Conservation (phyloP, 2,888 invertebrate species). For the Liodrosophila aerea region DNA sequence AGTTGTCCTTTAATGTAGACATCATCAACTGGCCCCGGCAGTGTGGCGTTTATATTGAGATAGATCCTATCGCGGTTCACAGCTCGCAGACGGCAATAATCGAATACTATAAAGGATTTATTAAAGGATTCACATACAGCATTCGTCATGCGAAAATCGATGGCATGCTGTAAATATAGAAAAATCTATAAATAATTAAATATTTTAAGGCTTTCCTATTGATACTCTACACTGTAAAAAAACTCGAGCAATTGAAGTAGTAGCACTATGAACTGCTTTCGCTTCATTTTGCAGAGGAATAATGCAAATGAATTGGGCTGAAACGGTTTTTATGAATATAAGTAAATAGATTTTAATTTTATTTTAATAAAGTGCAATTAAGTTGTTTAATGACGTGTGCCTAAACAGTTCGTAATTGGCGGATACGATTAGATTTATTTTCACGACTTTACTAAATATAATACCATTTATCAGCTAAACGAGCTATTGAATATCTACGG, state of each 20-base stretch:
- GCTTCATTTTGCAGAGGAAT: slow-evolving; percentile 7
- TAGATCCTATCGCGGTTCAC: slow-evolving; percentile 37
- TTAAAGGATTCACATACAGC: slow-evolving; percentile 47
- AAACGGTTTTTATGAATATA: background rate
- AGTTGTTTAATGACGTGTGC: slow-evolving; percentile 3
- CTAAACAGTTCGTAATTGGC: background rate
- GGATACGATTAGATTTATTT: background rate
- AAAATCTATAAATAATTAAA: background rate
- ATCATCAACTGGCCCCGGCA: slow-evolving; percentile 29
- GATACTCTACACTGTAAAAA: background rate
- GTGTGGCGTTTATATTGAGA: slow-evolving; percentile 30
- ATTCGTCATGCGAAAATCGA: slow-evolving; percentile 46
- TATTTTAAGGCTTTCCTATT: background rate
- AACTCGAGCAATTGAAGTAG: slow-evolving; percentile 7
- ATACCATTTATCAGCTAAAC: too few species aligned
- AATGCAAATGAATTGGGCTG: background rate
- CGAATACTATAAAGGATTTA: slow-evolving; percentile 40
- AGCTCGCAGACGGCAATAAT: slow-evolving; percentile 37
- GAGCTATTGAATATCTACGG: too few species aligned
- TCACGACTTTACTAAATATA: background rate
- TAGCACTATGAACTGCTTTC: slow-evolving; percentile 5
- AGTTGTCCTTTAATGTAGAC: slow-evolving; percentile 30
- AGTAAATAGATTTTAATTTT: background rate
- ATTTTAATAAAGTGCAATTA: slow-evolving; percentile 22
- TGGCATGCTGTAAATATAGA: slow-evolving; percentile 13